Evolutionary conservation across 2,113 vertebrate species (phyloP).

Genomic region (Ceyx melanurus): DNA sequence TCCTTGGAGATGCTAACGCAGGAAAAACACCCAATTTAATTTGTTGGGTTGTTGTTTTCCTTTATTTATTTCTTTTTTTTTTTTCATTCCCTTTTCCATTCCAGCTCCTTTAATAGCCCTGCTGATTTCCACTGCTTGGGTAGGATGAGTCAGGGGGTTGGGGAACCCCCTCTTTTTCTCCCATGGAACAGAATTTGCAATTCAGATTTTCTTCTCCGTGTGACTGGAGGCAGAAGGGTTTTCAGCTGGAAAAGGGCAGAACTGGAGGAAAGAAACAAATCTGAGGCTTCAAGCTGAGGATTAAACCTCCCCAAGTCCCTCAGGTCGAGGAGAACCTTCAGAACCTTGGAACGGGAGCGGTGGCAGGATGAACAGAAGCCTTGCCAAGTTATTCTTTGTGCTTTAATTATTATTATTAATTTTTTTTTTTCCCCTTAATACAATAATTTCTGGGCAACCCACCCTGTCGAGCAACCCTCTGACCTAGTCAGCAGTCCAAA

Average conservation of each 20-base stretch:
- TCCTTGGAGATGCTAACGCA: accelerated
- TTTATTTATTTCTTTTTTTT: no score
- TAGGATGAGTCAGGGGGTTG: neutral
- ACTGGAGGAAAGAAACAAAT: neutral
- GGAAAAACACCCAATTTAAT: neutral
- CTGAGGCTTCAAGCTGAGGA: neutral
- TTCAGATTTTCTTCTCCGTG: neutral
- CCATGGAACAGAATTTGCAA: neutral
- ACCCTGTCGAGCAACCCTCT: no score
- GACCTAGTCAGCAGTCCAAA: neutral
- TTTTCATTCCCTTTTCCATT: neutral
- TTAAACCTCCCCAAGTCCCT: neutral
- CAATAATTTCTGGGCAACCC: neutral
- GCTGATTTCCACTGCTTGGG: neutral
- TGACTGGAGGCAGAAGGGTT: neutral
- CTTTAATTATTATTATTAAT: no score
- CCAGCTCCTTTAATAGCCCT: neutral
- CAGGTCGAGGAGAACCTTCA: neutral
- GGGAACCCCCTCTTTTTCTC: neutral
- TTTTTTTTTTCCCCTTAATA: neutral
- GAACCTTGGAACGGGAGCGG: neutral
- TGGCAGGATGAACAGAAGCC: neutral
- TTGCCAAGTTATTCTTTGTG: neutral
- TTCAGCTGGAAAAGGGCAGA: neutral
- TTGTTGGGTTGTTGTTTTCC: neutral